A percentile compares a stretch with the other conserved stretches of the same genome.
These are phyloP conservation scores for Ormyrus labotus DNA, from an alignment of 2,888 invertebrate genomes.

Conservation along the genomic window DNA sequence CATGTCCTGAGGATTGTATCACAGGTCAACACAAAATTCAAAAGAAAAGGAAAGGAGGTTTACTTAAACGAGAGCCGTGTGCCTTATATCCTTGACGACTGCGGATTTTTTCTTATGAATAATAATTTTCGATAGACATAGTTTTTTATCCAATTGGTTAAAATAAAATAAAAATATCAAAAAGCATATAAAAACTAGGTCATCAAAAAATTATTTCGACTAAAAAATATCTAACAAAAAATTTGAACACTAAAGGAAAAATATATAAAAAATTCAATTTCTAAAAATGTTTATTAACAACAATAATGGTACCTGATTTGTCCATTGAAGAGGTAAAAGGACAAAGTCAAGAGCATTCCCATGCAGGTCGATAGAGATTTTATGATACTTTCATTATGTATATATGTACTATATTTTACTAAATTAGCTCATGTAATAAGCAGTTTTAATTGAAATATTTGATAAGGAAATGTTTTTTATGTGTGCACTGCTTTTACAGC, in stretches of 20 bases:
- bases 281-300: slow-evolving; percentile 34
- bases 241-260: not conserved
- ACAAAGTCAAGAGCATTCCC: slow-evolving; percentile 67
- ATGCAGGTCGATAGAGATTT: slow-evolving; percentile 62
- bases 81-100: slow-evolving; percentile 14
- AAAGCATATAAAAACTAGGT: not conserved
- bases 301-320: slow-evolving; percentile 40
- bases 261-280: slow-evolving; percentile 25
- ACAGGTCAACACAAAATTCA: slow-evolving; percentile 71
- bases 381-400: slow-evolving; percentile 12
- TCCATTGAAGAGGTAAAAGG: slow-evolving; percentile 41
- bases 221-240: not conserved
- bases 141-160: not conserved
- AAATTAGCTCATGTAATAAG: slow-evolving; percentile 23
- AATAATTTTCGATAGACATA: not conserved
- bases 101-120: not conserved
- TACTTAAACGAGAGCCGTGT: slow-evolving; percentile 13
- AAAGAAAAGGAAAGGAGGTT: slow-evolving; percentile 15
- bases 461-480: not conserved
- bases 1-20: slow-evolving; percentile 84
- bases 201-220: not conserved
- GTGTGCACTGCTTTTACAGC: slow-evolving; percentile 11
- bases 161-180: not conserved
- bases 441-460: slow-evolving; percentile 14
- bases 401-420: slow-evolving; percentile 24